Evolutionary conservation across 2,113 vertebrate genomes (phyloP).

Genomic region (Campylorhamphus procurvoides): DNA sequence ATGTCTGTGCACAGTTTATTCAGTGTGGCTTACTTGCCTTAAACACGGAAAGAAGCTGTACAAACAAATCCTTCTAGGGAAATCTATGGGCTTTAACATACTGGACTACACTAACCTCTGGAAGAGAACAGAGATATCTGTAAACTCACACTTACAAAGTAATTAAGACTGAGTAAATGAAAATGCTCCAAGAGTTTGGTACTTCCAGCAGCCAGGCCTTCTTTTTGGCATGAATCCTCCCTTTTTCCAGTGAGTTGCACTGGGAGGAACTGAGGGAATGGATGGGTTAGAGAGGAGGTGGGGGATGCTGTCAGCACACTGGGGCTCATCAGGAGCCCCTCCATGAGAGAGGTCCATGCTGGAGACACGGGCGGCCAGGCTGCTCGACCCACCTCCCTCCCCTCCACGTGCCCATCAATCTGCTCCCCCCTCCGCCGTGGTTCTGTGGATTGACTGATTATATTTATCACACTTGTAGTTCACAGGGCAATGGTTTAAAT

Average conservation of each 20-base stretch:
- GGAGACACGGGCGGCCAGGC: neutral
- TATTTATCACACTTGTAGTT: conserved; percentile 65
- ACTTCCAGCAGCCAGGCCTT: neutral
- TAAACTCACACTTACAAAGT: neutral
- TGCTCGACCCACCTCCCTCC: neutral
- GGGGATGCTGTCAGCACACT: neutral
- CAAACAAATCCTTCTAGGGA: conserved; percentile 43
- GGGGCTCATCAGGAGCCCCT: neutral
- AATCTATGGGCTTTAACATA: conserved; percentile 7
- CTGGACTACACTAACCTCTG: neutral
- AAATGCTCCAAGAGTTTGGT: neutral
- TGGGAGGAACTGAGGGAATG: neutral
- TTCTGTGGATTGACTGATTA: conserved; percentile 56
- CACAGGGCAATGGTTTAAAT: conserved; percentile 74
- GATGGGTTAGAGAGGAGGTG: neutral
- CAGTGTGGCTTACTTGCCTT: neutral
- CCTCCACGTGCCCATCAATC: neutral
- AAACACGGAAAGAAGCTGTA: neutral
- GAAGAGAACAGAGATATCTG: neutral
- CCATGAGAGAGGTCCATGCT: rapidly evolving
- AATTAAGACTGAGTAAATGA: conserved; percentile 26
- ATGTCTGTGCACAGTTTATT: neutral
- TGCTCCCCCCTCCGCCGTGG: neutral
- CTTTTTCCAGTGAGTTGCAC: neutral
- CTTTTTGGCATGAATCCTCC: neutral